Evolutionary conservation across 2,888 invertebrate genomes (phyloP), one percentile per base, ranked within the genome.

Genomic region (Sesia apiformis): DNA sequence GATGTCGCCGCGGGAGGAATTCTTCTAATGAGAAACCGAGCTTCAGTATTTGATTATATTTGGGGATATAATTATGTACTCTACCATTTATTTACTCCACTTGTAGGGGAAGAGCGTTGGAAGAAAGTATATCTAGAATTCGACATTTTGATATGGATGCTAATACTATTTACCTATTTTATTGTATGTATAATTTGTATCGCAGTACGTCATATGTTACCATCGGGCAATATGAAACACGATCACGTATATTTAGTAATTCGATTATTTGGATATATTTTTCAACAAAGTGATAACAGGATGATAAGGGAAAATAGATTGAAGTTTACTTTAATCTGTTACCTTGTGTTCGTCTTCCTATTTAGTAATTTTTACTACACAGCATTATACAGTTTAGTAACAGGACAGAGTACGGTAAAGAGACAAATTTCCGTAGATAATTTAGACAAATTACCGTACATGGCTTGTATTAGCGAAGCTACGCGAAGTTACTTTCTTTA

Each of bases 341-440:
- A 84, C 84, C 65, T 80, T 57, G 74, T 76, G 73, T 84, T 79
- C 42, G 72, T 81, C 46, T 84, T 76, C 59, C 80, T 75, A 51
- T 71, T 84, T 6, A 62, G 59, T 3, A 80, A 65, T 57, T 83
- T 85, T 60, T 85, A 83, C 55, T 78, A 72, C 52, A 79, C 81
- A 4, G 71, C 74, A 7, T 60, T 81, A 39, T 76, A 70, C 55
- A 77, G 78, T 60, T 68, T 81, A 49, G 62, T 78, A 40, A 70
- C 79, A 7, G 63, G 69, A 7, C 67, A 72, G 8, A 42, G 42
- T 3, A 50, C 49, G 2, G 55, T 55, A 43, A 55, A 55, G 5
- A 58, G n/a, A 40, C 63, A 59, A 4, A 55, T 72, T 46, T 63
- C 63, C 40, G 57, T 61, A 0, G 66, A 67, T 3, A 61, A 72